Percentiles rank a stretch among this genome's conserved stretches.
phyloP scores from a whole-genome alignment of 2,888 invertebrate genomes.

The Eugnorisma glareosa region DNA sequence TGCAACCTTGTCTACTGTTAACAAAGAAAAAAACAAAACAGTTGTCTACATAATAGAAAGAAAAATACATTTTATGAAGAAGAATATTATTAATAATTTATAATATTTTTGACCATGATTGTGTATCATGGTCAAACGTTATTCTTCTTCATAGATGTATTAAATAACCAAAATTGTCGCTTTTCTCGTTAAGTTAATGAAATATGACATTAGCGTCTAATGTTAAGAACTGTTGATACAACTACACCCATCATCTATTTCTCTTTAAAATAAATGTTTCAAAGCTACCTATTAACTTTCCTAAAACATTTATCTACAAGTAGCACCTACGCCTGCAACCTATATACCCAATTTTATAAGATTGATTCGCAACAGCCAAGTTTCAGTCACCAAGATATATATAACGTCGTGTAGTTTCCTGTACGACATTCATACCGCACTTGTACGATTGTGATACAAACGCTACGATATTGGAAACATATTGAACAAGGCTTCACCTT shows the following conservation, averaged over 20 bases:
- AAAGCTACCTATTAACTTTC: neutral
- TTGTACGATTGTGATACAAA: constrained; percentile 54
- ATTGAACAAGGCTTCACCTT: constrained; percentile 51
- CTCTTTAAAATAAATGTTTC: constrained; percentile 5
- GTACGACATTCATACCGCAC: constrained; percentile 41
- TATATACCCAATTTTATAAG: constrained; percentile 9
- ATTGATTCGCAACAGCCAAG: constrained; percentile 32
- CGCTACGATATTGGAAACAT: constrained; percentile 50
- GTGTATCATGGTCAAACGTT: too few species aligned
- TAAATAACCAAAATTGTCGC: neutral
- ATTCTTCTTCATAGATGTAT: too few species aligned
- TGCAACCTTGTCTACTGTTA: neutral
- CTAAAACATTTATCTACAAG: constrained; percentile 9
- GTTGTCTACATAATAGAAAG: too few species aligned
- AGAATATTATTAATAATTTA: too few species aligned
- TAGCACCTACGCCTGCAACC: too few species aligned
- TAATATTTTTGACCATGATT: too few species aligned
- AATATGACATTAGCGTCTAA: neutral
- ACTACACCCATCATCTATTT: neutral
- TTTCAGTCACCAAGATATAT: constrained; percentile 29
- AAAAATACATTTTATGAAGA: neutral
- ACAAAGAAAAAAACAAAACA: neutral
- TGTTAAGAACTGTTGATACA: neutral
- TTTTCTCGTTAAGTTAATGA: neutral
- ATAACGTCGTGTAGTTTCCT: constrained; percentile 48